Evolutionary conservation across 2,888 invertebrate species (phyloP).

Genomic region (Protophormia terraenovae): DNA sequence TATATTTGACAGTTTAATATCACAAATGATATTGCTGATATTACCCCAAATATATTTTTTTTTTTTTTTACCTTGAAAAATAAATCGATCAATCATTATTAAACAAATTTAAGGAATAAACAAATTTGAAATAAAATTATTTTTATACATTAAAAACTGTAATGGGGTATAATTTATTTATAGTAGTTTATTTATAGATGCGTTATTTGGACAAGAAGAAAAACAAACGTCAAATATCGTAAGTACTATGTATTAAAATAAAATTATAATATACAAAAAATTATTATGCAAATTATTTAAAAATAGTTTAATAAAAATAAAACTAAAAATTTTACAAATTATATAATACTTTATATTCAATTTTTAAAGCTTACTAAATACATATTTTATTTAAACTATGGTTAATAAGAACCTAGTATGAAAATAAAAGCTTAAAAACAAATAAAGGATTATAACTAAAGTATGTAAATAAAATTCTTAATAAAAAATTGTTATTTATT

Average conservation of each 20-base stretch:
- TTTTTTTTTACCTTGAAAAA: background rate
- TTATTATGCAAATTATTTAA: too few relatives aligned
- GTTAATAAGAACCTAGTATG: too few relatives aligned
- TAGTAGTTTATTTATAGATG: slow-evolving; percentile 31
- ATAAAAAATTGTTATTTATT: too few relatives aligned
- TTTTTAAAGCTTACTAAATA: too few relatives aligned
- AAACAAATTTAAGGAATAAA: background rate
- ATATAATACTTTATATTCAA: too few relatives aligned
- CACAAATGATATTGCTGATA: background rate
- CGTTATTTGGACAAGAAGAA: slow-evolving; percentile 12
- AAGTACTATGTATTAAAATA: background rate
- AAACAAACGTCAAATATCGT: slow-evolving; percentile 51
- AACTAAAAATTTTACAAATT: too few relatives aligned
- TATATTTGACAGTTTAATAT: background rate
- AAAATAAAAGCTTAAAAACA: too few relatives aligned
- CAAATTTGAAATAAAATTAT: background rate
- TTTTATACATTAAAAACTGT: background rate
- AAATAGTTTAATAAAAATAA: too few relatives aligned
- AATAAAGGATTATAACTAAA: too few relatives aligned
- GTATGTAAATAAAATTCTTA: too few relatives aligned
- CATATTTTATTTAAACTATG: too few relatives aligned
- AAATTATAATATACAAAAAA: too few relatives aligned
- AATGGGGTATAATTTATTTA: background rate
- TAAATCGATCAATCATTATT: background rate
- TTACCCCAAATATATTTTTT: background rate